Percentiles rank a stretch among this genome's conserved stretches.
phyloP scores from a whole-genome alignment of 1,140 invertebrate species.

The Tribolium madens region DNA sequence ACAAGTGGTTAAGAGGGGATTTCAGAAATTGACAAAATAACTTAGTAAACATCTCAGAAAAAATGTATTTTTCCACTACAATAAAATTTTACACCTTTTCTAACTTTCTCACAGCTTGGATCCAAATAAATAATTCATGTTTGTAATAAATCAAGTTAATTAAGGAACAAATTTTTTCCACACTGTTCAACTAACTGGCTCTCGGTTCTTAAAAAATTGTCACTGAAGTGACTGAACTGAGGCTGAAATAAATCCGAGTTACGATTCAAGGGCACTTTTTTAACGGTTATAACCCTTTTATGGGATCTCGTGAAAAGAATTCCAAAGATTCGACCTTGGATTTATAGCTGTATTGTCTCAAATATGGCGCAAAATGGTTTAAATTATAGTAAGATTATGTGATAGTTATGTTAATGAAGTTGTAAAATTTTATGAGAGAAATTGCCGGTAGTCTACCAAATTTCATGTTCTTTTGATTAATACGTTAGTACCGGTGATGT shows the following conservation, averaged over 20 bases:
- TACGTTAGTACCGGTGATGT: background rate
- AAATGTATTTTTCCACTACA: background rate
- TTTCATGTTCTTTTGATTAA: slow-evolving; percentile 7
- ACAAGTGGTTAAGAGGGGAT: slow-evolving; percentile 8
- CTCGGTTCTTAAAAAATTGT: background rate
- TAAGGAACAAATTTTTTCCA: background rate
- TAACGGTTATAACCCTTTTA: slow-evolving; percentile 44
- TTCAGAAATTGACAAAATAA: background rate
- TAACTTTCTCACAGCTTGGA: background rate
- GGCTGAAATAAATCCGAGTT: slow-evolving; percentile 31
- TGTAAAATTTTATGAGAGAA: slow-evolving; percentile 6
- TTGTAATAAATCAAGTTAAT: slow-evolving; percentile 24
- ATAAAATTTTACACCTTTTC: background rate
- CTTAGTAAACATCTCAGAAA: background rate
- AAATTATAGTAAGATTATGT: background rate
- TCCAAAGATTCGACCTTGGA: slow-evolving; percentile 9
- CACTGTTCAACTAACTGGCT: too few species aligned
- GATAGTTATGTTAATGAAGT: background rate
- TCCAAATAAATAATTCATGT: slow-evolving; percentile 23
- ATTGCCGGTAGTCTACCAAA: background rate
- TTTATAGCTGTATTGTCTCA: slow-evolving; percentile 13
- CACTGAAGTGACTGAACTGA: background rate
- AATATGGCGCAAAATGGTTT: background rate
- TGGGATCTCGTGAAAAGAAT: slow-evolving; percentile 34
- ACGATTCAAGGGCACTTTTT: slow-evolving; percentile 40